Conservation (phyloP, 2,888 invertebrate species). For the Leptarthrus brevirostris region DNA sequence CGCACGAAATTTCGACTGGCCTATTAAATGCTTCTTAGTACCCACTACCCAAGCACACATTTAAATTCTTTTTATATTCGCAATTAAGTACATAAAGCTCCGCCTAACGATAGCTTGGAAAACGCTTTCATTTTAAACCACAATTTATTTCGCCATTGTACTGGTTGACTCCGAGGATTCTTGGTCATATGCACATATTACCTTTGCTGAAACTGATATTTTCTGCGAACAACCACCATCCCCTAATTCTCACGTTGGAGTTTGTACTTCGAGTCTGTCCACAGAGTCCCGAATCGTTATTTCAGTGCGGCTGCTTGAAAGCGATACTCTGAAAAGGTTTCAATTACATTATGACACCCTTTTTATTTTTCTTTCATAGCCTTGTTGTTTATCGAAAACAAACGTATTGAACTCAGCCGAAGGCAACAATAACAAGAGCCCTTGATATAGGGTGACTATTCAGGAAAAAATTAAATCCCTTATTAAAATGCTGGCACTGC, state of each 20-base stretch:
- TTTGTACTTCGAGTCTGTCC: background rate
- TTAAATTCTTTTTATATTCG: too few relatives aligned
- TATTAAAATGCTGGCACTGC: background rate
- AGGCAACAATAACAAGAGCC: conserved; percentile 44
- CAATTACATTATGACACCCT: conserved; percentile 54
- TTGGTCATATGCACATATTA: too few relatives aligned
- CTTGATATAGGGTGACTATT: conserved; percentile 8
- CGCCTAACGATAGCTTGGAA: too few relatives aligned
- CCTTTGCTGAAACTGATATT: background rate
- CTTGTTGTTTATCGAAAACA: conserved; percentile 56
- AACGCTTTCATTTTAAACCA: too few relatives aligned
- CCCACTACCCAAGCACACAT: too few relatives aligned
- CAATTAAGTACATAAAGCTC: too few relatives aligned
- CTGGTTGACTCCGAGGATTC: background rate
- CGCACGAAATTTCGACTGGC: too few relatives aligned
- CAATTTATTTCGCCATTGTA: too few relatives aligned
- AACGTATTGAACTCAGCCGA: conserved; percentile 29
- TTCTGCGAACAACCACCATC: background rate
- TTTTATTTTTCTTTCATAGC: conserved; percentile 56
- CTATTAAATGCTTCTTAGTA: too few relatives aligned
- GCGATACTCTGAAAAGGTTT: conserved; percentile 50
- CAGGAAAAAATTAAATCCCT: conserved; percentile 30
- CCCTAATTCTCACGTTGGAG: background rate
- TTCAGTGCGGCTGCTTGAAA: conserved; percentile 27
- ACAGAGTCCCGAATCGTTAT: background rate